Conservation (phyloP, 2,888 invertebrate species). For the Cybosia mesomella region DNA sequence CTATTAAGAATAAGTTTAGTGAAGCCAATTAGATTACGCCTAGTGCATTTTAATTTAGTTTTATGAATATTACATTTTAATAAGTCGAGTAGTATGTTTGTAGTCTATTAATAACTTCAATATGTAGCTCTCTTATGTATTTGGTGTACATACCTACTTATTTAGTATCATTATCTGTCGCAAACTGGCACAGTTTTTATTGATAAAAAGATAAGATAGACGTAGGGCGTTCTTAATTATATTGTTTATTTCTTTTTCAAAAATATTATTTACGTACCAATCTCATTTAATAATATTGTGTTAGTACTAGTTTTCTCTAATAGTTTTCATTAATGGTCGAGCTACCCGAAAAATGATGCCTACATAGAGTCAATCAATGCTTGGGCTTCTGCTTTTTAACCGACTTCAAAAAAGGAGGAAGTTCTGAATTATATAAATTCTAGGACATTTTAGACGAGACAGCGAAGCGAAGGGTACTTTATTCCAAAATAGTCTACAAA, state of each 20-base stretch:
- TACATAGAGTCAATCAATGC: background rate
- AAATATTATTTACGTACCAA: background rate
- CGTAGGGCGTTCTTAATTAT: conserved; percentile 54
- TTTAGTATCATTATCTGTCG: conserved; percentile 60
- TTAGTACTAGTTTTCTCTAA: background rate
- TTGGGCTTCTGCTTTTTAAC: background rate
- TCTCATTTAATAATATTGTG: too few species aligned
- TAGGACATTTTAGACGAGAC: too few species aligned
- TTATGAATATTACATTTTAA: background rate
- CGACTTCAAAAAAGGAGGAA: background rate
- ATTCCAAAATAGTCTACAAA: too few species aligned
- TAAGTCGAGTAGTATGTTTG: conserved; percentile 12
- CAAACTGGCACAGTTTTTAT: conserved; percentile 66
- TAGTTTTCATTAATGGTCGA: background rate
- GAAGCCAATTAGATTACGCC: background rate
- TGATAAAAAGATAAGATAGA: conserved; percentile 62
- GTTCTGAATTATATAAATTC: too few species aligned
- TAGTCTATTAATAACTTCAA: conserved; percentile 23
- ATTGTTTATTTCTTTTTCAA: conserved; percentile 25
- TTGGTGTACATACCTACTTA: conserved; percentile 59
- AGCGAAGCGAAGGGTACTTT: too few species aligned
- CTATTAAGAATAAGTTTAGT: background rate
- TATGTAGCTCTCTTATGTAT: conserved; percentile 41
- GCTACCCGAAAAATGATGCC: background rate
- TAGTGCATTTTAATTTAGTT: background rate